Conservation (phyloP, 1,140 invertebrate species). For the Anastrepha ludens region DNA sequence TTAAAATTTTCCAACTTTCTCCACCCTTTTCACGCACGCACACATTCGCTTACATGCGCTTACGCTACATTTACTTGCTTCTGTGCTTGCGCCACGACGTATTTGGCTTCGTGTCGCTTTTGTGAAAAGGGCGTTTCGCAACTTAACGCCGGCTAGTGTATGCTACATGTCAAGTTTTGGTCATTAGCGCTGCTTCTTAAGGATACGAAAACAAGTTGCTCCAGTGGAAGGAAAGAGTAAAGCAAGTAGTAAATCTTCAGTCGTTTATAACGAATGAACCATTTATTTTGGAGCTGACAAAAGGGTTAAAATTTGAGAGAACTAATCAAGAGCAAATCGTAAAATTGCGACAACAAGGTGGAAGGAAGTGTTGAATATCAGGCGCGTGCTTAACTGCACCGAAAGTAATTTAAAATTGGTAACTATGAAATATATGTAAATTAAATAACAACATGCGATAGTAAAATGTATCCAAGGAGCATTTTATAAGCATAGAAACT, state of each 20-base stretch:
- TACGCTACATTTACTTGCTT: not conserved
- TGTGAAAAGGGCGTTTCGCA: not conserved
- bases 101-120: not conserved
- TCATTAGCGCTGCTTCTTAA: not conserved
- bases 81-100: not conserved
- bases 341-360: not conserved
- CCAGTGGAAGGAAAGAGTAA: not conserved
- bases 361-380: too few species aligned
- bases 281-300: not conserved
- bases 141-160: constrained; percentile 4
- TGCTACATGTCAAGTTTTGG: constrained; percentile 26
- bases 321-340: constrained; percentile 5
- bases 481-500: too few species aligned
- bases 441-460: too few species aligned
- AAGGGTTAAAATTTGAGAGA: not conserved
- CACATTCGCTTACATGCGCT: too few species aligned
- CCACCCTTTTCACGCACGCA: not conserved
- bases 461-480: too few species aligned
- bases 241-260: constrained; percentile 1
- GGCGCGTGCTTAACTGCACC: too few species aligned
- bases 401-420: too few species aligned
- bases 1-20: constrained; percentile 29
- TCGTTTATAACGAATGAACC: not conserved
- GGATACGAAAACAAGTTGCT: not conserved
- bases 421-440: too few species aligned